Evolutionary conservation across 1,140 invertebrate species (phyloP), one percentile per base, ranked within the genome.

Genomic region (Aphaenogaster ashmeadi): DNA sequence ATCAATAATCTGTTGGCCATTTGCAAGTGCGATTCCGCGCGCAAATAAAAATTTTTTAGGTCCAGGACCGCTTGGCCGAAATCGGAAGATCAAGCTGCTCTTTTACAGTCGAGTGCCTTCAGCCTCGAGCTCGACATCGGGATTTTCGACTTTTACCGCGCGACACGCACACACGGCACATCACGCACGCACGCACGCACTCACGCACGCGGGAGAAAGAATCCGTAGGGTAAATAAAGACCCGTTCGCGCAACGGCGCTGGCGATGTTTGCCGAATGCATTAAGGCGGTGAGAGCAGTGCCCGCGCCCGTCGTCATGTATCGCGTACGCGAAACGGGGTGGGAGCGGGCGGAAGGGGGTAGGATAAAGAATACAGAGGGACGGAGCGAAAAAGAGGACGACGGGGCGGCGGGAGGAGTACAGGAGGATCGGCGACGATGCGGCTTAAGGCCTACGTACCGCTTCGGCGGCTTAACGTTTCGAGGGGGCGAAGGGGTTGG

Each of bases 211-310:
- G 52, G 67, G 71, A 78, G 83, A 91, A 92, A 90, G 91, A 92
- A 94, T 93, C 91, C 93, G 85, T 92, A 92, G 92, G 93, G 94
- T 93, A 94, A 94, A 94, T 92, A 94, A 93, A 94, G 91, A 92
- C 88, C 88, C 89, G 89, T 88, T 90, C 77, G 90, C 91, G 54
- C 79, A 89, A 92, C 89, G 83, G 80, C 89, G 91, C 90, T 91
- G 85, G 89, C 92, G 93, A 92, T 94, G 93, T 95, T 95, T 95
- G 94, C 93, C 88, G 92, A 94, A 91, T 93, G 94, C 93, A 94
- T 94, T 95, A 94, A 91, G 89, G 87, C 86, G 77, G 89, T 87
- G 87, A 90, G 90, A 88, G 91, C 81, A 84, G 77, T 90, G 90
- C 89, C 90, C 87, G 90, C 87, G 90, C 74, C 91, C 56, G 87